Conservation (phyloP, 1,140 invertebrate genomes). For the Hyles euphorbiae region DNA sequence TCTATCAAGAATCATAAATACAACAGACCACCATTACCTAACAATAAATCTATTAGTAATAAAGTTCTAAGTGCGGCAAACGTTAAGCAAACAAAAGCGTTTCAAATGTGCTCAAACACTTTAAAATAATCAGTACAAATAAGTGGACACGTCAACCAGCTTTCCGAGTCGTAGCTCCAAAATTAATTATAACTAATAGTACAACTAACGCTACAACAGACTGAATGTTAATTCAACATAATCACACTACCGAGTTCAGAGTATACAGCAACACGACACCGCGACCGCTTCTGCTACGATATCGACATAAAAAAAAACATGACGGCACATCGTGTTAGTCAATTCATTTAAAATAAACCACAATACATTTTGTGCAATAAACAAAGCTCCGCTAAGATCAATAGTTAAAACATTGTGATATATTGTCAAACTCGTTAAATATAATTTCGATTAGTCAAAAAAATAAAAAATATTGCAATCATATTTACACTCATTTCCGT, state of each 20-base stretch:
- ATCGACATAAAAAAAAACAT: no score
- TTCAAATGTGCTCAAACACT: neutral
- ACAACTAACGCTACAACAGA: conserved; percentile 40
- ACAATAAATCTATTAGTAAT: no score
- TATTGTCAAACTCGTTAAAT: conserved; percentile 15
- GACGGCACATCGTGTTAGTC: neutral
- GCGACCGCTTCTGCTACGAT: neutral
- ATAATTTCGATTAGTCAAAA: no score
- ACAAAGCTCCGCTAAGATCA: conserved; percentile 32
- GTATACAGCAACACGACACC: neutral
- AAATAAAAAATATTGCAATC: no score
- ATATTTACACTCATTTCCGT: no score
- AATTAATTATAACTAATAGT: conserved; percentile 37
- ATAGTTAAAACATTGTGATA: conserved; percentile 16
- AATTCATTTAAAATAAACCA: neutral
- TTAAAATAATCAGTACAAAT: conserved; percentile 47
- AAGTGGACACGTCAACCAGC: conserved; percentile 70
- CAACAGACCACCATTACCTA: no score
- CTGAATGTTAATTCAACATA: conserved; percentile 10
- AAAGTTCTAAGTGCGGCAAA: no score
- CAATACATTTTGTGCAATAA: conserved; percentile 7
- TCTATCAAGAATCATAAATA: conserved; percentile 1
- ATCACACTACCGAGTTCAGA: neutral
- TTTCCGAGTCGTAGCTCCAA: conserved; percentile 47
- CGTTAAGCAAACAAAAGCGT: no score